These are phyloP conservation scores for Catharus minimus DNA, from an alignment of 2,113 vertebrate genomes.

Conservation along the genomic window DNA sequence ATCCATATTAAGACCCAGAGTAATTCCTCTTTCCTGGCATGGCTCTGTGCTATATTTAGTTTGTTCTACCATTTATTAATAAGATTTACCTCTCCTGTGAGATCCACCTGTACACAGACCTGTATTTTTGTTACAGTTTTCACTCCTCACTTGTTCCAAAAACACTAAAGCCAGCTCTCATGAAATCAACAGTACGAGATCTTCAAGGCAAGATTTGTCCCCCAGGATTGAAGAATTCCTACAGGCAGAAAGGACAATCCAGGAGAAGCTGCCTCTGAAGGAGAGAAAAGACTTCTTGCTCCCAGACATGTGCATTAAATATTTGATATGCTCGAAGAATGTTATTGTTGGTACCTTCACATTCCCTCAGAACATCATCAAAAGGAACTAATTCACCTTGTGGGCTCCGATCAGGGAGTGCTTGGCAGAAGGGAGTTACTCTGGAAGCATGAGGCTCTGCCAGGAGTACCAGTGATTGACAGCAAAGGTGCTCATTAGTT, in stretches of 20 bases:
- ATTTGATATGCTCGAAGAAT: background rate
- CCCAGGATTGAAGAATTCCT: background rate
- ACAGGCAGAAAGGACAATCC: background rate
- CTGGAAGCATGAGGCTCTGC: background rate
- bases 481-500: background rate
- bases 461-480: background rate
- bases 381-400: background rate
- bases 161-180: background rate
- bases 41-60: background rate
- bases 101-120: background rate
- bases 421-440: background rate
- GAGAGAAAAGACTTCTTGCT: background rate
- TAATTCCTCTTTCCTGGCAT: background rate
- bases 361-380: background rate
- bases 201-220: background rate
- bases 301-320: background rate
- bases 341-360: background rate
- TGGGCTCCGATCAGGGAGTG: background rate
- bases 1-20: accelerated
- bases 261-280: background rate
- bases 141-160: accelerated
- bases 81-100: background rate
- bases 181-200: accelerated
- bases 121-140: accelerated
- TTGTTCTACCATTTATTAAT: background rate